Evolutionary conservation across 1,140 invertebrate species (phyloP), one percentile per base, ranked within the genome.

Genomic region (Achroia grisella): DNA sequence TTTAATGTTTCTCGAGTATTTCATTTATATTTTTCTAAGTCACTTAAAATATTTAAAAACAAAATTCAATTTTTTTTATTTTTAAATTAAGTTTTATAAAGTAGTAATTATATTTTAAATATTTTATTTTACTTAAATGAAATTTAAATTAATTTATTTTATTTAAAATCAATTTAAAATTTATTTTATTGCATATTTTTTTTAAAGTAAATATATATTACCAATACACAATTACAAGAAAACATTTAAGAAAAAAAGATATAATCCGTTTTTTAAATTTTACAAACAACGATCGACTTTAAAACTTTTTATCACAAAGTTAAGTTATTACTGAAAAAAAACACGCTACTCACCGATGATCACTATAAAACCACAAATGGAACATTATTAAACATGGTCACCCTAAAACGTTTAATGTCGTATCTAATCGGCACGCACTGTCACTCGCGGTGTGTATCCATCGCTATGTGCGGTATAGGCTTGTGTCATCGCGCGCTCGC

Each of bases 311-410:
- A 32, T 32, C 1, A 32, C 9, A 8, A 32, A n/a, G 11, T 32
- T 15, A 32, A 43, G 13, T 43, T 35, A 29, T 14, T 28, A 11
- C 15, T 39, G 39, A 9, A 33, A 33, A 35, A 44, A 44, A 23
- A 35, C 6, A 8, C 39, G 15, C 35, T 48, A 80, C 78, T 82
- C 49, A 82, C 78, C 78, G 75, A 75, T 71, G 69, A 66, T 80
- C 74, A 82, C 78, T 82, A 80, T 75, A 83, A 83, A 71, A 83
- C 67, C 67, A 72, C 65, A 77, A 59, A 68, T 41, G 35, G 36
- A 50, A 64, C 74, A 72, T 78, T 53, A 74, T 62, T 70, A 54
- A 71, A 64, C 43, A 69, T 72, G 15, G 52, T 54, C 68, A 64
- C 59, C 42, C 56, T 51, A 42, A 27, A 52, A 41, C 17, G 45